A percentile compares a stretch with the other conserved stretches of the same genome.
These are phyloP conservation scores for Cichladusa arquata DNA, from an alignment of 2,113 vertebrate species.

Conservation along the genomic window DNA sequence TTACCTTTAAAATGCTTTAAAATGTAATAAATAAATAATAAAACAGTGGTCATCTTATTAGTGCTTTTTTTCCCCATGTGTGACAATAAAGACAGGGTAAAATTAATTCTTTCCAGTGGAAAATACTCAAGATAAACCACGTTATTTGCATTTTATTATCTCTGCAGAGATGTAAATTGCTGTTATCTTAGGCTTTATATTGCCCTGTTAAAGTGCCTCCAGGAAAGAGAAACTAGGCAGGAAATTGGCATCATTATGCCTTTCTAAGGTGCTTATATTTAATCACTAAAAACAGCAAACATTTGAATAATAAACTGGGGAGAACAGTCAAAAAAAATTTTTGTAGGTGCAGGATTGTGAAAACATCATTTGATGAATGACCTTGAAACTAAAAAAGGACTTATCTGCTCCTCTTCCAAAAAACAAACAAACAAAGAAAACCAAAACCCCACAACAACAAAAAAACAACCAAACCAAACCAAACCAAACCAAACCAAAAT, in stretches of 20 bases:
- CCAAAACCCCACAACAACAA: too few relatives aligned
- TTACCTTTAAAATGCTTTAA: not conserved
- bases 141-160: conserved; percentile 13
- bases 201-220: not conserved
- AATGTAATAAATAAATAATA: not conserved
- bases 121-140: not conserved
- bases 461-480: not conserved
- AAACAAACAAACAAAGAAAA: not conserved
- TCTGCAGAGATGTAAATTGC: conserved; percentile 18
- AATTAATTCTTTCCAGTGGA: not conserved
- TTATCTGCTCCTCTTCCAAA: not conserved
- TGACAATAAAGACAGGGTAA: not conserved
- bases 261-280: not conserved
- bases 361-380: not conserved
- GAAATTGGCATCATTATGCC: conserved; percentile 15
- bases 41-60: not conserved
- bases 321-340: not conserved
- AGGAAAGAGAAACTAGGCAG: not conserved
- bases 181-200: not conserved
- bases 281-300: not conserved
- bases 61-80: not conserved
- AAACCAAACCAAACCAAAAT: not conserved
- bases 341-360: not conserved
- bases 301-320: not conserved
- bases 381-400: not conserved